phyloP scores from a whole-genome alignment of 2,888 invertebrate species.

The Philopedon plagiatum region DNA sequence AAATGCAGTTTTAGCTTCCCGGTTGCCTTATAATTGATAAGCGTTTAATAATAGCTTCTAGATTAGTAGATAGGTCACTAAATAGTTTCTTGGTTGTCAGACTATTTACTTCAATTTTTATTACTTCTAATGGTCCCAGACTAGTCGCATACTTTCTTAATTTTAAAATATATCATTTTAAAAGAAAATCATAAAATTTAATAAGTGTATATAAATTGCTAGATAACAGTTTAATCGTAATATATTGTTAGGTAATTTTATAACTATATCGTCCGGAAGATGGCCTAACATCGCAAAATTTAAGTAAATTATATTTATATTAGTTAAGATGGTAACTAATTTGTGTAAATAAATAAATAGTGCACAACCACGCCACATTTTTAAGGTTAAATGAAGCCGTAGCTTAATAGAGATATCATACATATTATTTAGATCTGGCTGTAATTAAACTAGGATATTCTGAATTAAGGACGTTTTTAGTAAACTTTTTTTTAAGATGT shows the following conservation, averaged over 20 bases:
- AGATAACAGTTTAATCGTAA: slow-evolving; percentile 22
- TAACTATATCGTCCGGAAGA: slow-evolving; percentile 6
- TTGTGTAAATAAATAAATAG: slow-evolving; percentile 54
- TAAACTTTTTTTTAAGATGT: slow-evolving; percentile 41
- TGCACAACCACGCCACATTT: slow-evolving; percentile 61
- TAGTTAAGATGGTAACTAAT: slow-evolving; percentile 34
- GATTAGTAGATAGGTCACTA: no score
- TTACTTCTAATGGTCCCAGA: slow-evolving; percentile 20
- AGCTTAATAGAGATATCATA: slow-evolving; percentile 39
- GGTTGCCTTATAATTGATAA: background rate
- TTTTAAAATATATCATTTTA: slow-evolving; percentile 3
- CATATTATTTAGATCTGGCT: slow-evolving; percentile 46
- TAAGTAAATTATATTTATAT: slow-evolving; percentile 33
- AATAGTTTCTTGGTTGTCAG: background rate
- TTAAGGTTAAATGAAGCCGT: slow-evolving; percentile 40
- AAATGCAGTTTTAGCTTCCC: background rate
- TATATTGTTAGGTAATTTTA: slow-evolving; percentile 19
- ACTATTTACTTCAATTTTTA: slow-evolving; percentile 18
- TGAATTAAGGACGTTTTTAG: slow-evolving; percentile 37
- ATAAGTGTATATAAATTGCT: slow-evolving; percentile 35
- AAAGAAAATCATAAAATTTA: slow-evolving; percentile 32
- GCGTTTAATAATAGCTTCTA: background rate
- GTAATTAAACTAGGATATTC: slow-evolving; percentile 46
- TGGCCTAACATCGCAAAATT: slow-evolving; percentile 14
- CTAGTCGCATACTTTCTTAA: slow-evolving; percentile 25